Evolutionary conservation across 2,113 vertebrate genomes (phyloP), one percentile per base, ranked within the genome.

Genomic region (Pristiophorus japonicus): DNA sequence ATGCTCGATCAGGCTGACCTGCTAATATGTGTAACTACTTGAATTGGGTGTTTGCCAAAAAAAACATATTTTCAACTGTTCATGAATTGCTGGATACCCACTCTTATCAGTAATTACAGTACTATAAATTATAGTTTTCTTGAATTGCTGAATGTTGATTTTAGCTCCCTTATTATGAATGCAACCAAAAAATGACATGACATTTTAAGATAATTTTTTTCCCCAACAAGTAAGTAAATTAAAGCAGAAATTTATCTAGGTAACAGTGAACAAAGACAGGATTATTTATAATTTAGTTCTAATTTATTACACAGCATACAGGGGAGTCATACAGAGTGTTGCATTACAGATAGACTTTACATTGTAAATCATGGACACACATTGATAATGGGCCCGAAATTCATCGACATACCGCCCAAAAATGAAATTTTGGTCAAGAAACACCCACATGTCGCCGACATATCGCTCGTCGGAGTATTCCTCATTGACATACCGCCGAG

Each of bases 51-150:
- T 59, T 59, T 34, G 24, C 51, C 47, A 90, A 90, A 42, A 81
- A 81, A 51, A 90, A 24, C 42, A 94, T 65, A 45, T 66, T 94
- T 66, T 67, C 22, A 94, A 30, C n/a, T 88, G 55, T n/a, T 62
- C 55, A 55, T 91, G n/a, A 78, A 38, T 78, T 78, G 51, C 47
- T 88, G 42, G 24, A 45, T 94, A 45, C 65, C 65, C 65, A 22
- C 65, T 70, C 92, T 94, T 70, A 70, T 67, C 65, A 70, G 65
- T 67, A 67, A 47, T 94, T 27, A 67, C 92, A 70, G 42, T 45
- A 45, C 65, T 42, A 94, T 94, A 94, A 94, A 94, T 66, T 66
- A 63, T 67, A 59, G 47, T 20, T 87, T 45, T 87, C 84, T 87
- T 87, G 45, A 51, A 51, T 27, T 51, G 51, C n/a, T 65, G 63